Evolutionary conservation across 2,113 vertebrate species (phyloP), one percentile per base, ranked within the genome.

Genomic region (Rhinopithecus roxellana): DNA sequence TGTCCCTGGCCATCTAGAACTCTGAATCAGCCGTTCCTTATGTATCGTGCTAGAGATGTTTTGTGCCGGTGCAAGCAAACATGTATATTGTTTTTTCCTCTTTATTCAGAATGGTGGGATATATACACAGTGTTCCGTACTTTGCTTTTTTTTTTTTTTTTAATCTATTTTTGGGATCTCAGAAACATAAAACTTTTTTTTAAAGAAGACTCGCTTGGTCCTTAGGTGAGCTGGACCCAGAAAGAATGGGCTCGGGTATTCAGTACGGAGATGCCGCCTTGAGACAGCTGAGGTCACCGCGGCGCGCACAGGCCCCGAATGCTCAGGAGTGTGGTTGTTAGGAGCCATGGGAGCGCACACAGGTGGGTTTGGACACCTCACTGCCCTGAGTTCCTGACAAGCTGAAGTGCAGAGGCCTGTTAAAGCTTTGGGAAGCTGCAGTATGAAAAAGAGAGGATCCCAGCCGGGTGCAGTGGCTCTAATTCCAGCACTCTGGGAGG

Each of bases 161-260:
- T 80, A 43, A 13, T 55, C 1, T 80, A 30, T 80, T 50, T 78
- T 52, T 67, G 70, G 59, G 50, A 10, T 48, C 75, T 75, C n/a
- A 80, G 79, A 72, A 70, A n/a, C 75, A 30, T 45, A 11, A 79
- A 30, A 48, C 3, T n/a, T 50, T 64, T 75, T 79, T 83, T 20
- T 67, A 16, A 18, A 30, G 16, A 91, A 82, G 5, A 8, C 84
- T 96, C 96, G 92, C 40, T 98, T 97, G 98, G 50, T 97, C 86
- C 89, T 72, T 87, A 99, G 99, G 99, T 98, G 99, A 99, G 92
- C 20, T 99, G 98, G 99, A 99, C 98, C 99, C 99, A 1, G 99
- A 99, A 94, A 98, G 99, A 93, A 99, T 99, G 99, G 99, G 99
- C 95, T 99, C 99, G 30, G 99, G 99, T 70, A 99, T 99, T 97